These are phyloP conservation scores for Ameiurus melas DNA, from an alignment of 2,113 vertebrate genomes.

Conservation along the genomic window DNA sequence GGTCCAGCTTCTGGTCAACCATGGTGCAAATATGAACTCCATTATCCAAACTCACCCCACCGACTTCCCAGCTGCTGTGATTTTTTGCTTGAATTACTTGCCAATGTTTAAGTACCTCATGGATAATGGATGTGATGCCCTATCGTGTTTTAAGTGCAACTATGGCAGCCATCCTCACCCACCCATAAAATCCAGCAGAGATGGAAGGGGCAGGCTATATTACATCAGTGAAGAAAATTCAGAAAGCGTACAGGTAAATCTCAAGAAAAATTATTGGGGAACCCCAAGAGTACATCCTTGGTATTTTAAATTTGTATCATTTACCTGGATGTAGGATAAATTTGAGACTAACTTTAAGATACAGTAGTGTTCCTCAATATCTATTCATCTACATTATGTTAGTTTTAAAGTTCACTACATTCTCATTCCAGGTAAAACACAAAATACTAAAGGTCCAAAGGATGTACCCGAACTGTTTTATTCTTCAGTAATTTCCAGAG, in stretches of 20 bases:
- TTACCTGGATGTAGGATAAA: neutral
- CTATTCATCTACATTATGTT: neutral
- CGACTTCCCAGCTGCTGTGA: conserved; percentile 86
- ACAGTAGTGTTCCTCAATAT: neutral
- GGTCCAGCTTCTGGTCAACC: conserved; percentile 81
- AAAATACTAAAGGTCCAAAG: neutral
- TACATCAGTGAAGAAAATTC: neutral
- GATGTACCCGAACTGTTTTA: neutral
- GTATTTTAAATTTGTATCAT: neutral
- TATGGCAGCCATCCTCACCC: conserved; percentile 83
- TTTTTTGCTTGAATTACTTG: conserved; percentile 88
- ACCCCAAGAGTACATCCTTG: neutral
- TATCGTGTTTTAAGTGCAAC: conserved; percentile 83
- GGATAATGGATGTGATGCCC: conserved; percentile 85
- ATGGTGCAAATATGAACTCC: conserved; percentile 87
- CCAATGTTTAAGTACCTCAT: conserved; percentile 86
- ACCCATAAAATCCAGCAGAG: conserved; percentile 58
- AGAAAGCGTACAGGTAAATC: conserved; percentile 58
- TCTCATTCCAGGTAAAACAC: neutral
- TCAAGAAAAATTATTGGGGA: neutral
- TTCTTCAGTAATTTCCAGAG: neutral
- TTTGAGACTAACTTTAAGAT: neutral
- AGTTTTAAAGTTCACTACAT: neutral
- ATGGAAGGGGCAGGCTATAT: conserved; percentile 28
- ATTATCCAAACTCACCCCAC: conserved; percentile 85